phyloP scores from a whole-genome alignment of 2,888 invertebrate genomes.

The Bruchidius siliquastri region DNA sequence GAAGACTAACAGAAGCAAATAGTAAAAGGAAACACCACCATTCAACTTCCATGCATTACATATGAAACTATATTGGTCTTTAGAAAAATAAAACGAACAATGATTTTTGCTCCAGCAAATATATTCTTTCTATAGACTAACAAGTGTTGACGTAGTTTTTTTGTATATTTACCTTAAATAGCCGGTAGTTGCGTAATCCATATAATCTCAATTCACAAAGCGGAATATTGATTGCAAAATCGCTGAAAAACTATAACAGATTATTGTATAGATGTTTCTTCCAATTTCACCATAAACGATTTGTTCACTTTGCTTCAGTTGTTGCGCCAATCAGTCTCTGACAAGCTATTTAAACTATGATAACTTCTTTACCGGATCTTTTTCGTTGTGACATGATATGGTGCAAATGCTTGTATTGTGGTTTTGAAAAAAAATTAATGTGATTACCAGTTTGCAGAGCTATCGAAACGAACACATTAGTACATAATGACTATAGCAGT shows the following conservation, averaged over 20 bases:
- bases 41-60: too few relatives aligned
- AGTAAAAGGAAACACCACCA: too few relatives aligned
- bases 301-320: not conserved
- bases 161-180: not conserved
- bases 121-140: not conserved
- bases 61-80: too few relatives aligned
- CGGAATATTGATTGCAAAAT: not conserved
- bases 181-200: not conserved
- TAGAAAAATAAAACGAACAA: too few relatives aligned
- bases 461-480: not conserved
- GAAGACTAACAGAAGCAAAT: too few relatives aligned
- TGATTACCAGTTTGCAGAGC: not conserved
- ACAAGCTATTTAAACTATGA: not conserved
- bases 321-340: not conserved
- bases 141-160: not conserved
- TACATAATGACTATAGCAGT: not conserved
- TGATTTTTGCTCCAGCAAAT: too few relatives aligned
- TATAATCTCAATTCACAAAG: not conserved
- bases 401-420: not conserved
- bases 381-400: not conserved
- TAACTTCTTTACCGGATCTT: not conserved
- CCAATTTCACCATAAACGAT: not conserved
- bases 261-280: not conserved
- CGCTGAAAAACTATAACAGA: not conserved
- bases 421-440: not conserved